A percentile compares a stretch with the other conserved stretches of the same genome.
These are phyloP conservation scores for Pollenia amentaria DNA, from an alignment of 2,888 invertebrate genomes.

Conservation along the genomic window DNA sequence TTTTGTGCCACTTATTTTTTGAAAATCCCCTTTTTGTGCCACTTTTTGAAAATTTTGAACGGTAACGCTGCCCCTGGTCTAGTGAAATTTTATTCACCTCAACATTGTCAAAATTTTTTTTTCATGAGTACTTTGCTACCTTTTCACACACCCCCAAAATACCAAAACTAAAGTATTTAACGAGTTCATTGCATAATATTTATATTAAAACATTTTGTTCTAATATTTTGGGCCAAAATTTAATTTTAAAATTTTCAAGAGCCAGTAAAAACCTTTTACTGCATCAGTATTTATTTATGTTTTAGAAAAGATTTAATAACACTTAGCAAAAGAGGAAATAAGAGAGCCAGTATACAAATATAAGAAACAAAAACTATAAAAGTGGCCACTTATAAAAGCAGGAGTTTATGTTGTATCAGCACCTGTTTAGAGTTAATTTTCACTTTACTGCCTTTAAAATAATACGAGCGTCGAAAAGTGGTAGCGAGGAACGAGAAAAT, in stretches of 20 bases:
- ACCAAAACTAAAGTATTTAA: slow-evolving; percentile 2
- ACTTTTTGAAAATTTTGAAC: too few species aligned
- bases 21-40: too few species aligned
- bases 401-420: slow-evolving; percentile 68
- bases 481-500: not conserved
- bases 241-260: slow-evolving; percentile 64
- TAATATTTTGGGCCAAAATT: slow-evolving; percentile 44
- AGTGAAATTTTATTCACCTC: too few species aligned
- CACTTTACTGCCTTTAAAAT: slow-evolving; percentile 62
- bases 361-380: slow-evolving; percentile 36
- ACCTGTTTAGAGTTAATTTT: slow-evolving; percentile 72
- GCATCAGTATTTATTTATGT: slow-evolving; percentile 16
- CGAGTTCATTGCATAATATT: slow-evolving; percentile 35
- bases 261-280: slow-evolving; percentile 28
- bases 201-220: not conserved
- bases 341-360: slow-evolving; percentile 16
- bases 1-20: too few species aligned
- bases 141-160: too few species aligned
- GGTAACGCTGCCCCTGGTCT: too few species aligned
- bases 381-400: slow-evolving; percentile 60
- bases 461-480: slow-evolving; percentile 8
- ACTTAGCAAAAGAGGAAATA: slow-evolving; percentile 30
- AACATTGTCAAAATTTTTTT: too few species aligned
- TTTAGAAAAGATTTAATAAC: slow-evolving; percentile 51
- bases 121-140: too few species aligned